Base-by-base conservation (phyloP, 2,797 vertebrate species). In the Novumbra hubbsi region DNA sequence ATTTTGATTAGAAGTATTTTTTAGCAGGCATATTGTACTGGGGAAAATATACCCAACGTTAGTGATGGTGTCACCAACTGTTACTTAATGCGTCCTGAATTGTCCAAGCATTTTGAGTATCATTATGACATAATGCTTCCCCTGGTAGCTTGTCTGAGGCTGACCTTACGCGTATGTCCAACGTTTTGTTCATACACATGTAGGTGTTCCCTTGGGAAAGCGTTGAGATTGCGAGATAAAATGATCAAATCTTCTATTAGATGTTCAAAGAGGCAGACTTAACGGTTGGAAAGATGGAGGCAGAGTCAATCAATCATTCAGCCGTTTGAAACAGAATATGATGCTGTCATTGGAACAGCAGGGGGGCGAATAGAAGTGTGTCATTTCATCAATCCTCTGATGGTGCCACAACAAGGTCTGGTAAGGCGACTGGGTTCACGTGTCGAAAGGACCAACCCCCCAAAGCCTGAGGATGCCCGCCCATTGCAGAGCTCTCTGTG, bases 321-420 rank as follows among this genome's bases (percentile, higher is more conserved):
- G 69, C 30, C 50, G 21, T 15, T 14, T 57, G 52, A 34, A 34
- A 71, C 34, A 55, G 15, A 41, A 71, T 24, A 71, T 17, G 50
- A 41, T 50, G 24, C 6, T 38, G 12, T 62, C 55, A 55, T 38
- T n/a, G 7, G 52, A 55, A 19, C 52, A 52, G 7, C 8, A 21
- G 32, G 52, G 52, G 28, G 50, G 34, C 34, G 7, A 16, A 55
- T 34, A n/a, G 30, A 9, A 19, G 50, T 71, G 50, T 71, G 50
- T 15, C 52, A 62, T 71, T 14, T 71, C 70, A 71, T 71, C 60
- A n/a, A 38, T 38, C 49, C 27, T 38, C 64, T 52, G 17, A n/a
- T 2, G 50, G 70, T 24, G 15, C n/a, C 32, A 41, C 70, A 60
- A 19, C 12, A 34, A 32, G 30, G 32, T 62, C 52, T 41, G 55